Evolutionary conservation across 2,888 invertebrate genomes (phyloP).

Genomic region (Eilema sororculum): DNA sequence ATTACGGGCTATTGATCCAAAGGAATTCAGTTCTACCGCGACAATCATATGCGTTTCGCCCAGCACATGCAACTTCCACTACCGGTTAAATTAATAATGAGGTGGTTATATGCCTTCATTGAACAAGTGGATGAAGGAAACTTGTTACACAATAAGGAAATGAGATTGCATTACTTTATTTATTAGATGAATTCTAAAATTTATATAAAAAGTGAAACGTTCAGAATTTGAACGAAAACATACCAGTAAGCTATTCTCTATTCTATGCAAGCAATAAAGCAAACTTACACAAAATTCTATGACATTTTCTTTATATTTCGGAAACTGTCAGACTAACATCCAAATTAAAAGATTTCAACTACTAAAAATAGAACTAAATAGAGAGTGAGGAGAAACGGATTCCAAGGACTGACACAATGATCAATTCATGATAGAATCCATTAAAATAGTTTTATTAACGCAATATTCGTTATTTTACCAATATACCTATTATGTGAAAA

Average conservation of each 20-base stretch:
- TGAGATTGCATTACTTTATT: constrained; percentile 11
- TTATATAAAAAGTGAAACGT: constrained; percentile 15
- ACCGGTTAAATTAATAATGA: constrained; percentile 53
- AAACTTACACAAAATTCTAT: too few relatives aligned
- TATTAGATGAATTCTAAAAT: not conserved
- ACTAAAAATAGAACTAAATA: too few relatives aligned
- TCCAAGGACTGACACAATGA: too few relatives aligned
- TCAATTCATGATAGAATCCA: not conserved
- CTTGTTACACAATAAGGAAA: constrained; percentile 31
- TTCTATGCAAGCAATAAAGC: too few relatives aligned
- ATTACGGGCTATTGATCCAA: constrained; percentile 64
- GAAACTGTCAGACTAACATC: not conserved
- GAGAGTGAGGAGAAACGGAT: too few relatives aligned
- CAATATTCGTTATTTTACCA: not conserved
- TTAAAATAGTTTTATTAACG: not conserved
- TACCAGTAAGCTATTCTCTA: too few relatives aligned
- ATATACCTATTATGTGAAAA: not conserved
- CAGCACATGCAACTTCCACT: constrained; percentile 70
- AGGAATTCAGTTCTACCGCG: constrained; percentile 71
- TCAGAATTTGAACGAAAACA: not conserved
- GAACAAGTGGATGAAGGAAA: constrained; percentile 32
- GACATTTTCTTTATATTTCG: too few relatives aligned
- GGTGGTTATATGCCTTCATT: constrained; percentile 30
- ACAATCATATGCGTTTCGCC: constrained; percentile 75
- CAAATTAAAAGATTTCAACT: too few relatives aligned